Conservation (phyloP, 2,797 vertebrate genomes). For the Bradypodion pumilum region DNA sequence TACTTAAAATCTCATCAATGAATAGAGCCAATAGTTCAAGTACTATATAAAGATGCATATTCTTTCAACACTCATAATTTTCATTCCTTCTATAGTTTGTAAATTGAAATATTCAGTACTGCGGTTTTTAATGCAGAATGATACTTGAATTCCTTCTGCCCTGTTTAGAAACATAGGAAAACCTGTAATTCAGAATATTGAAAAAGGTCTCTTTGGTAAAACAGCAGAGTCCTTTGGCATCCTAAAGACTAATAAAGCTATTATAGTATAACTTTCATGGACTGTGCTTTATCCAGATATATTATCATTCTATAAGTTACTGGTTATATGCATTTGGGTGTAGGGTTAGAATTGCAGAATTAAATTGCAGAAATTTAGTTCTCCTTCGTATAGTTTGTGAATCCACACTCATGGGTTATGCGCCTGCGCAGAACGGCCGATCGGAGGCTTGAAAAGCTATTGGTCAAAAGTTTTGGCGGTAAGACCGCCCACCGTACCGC, state of each 20-base stretch:
- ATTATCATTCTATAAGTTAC: background rate
- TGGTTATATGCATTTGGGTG: too few relatives aligned
- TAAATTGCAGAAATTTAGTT: too few relatives aligned
- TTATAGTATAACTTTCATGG: background rate
- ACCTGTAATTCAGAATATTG: background rate
- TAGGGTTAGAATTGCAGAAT: too few relatives aligned
- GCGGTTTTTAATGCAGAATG: background rate
- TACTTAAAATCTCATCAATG: background rate
- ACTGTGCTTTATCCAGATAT: background rate
- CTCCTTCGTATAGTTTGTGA: too few relatives aligned
- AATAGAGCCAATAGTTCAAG: background rate
- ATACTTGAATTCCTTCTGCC: background rate
- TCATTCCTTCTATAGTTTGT: background rate
- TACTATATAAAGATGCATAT: background rate
- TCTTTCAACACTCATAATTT: background rate
- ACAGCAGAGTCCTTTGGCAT: background rate
- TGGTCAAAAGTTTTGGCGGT: too few relatives aligned
- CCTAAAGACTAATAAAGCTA: background rate
- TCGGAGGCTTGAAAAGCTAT: too few relatives aligned
- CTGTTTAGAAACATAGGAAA: background rate
- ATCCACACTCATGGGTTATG: too few relatives aligned
- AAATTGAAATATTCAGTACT: constrained; percentile 30
- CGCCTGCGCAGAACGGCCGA: too few relatives aligned
- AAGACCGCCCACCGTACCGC: too few relatives aligned
- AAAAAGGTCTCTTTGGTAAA: background rate